phyloP scores from a whole-genome alignment of 2,888 invertebrate genomes.

The Iselma pallidipennis region DNA sequence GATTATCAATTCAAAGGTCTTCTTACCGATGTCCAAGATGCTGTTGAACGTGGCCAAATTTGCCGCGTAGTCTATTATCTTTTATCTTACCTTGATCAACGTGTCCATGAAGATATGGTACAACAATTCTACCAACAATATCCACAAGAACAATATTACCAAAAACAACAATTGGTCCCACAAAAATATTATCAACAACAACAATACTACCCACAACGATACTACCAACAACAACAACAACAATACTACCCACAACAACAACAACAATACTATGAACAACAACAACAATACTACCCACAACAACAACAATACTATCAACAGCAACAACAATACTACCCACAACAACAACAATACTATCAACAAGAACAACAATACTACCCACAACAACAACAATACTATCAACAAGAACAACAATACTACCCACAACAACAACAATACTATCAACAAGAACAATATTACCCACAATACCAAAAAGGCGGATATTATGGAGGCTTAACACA shows the following conservation, averaged over 20 bases:
- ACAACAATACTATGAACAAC: too few relatives aligned
- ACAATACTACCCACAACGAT: not conserved
- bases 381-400: not conserved
- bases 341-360: not conserved
- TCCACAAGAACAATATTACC: not conserved
- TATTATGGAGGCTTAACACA: not conserved
- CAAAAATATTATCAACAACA: not conserved
- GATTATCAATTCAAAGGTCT: not conserved
- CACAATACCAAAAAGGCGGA: not conserved
- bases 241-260: not conserved
- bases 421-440: too few relatives aligned
- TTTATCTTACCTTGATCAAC: not conserved
- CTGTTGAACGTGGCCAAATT: not conserved
- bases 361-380: not conserved
- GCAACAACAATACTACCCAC: not conserved
- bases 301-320: not conserved
- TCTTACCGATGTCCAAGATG: not conserved
- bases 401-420: not conserved
- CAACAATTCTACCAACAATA: not conserved
- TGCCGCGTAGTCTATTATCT: not conserved
- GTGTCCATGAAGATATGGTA: not conserved
- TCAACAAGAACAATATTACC: not conserved
- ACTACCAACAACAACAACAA: not conserved
- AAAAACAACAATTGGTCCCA: not conserved
- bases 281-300: not conserved